phyloP scores from a whole-genome alignment of 2,888 invertebrate genomes.

The Mechanitis mazaeus region DNA sequence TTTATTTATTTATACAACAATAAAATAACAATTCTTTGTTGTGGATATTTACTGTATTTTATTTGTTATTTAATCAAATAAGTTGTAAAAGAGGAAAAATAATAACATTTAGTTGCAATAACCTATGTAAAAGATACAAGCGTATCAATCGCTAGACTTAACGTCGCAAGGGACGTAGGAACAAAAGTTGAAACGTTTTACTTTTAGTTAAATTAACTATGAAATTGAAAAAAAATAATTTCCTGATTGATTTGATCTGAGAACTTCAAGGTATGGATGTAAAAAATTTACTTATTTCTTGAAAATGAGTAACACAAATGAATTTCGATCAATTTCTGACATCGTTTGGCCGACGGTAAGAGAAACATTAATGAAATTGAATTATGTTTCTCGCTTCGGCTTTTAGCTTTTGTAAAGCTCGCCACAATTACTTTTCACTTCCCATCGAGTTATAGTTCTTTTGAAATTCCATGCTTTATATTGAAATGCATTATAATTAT shows the following conservation, averaged over 20 bases:
- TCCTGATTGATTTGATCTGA: background rate
- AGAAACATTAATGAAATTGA: conserved; percentile 39
- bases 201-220: background rate
- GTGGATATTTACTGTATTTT: too few species aligned
- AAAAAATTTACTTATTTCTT: conserved; percentile 12
- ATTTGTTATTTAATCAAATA: too few species aligned
- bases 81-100: too few species aligned
- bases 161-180: too few species aligned
- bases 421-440: conserved; percentile 11
- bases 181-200: background rate
- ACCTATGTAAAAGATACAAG: too few species aligned
- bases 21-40: too few species aligned
- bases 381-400: conserved; percentile 42
- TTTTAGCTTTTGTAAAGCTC: conserved; percentile 17
- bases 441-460: conserved; percentile 3
- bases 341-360: conserved; percentile 17
- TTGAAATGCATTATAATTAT: conserved; percentile 5
- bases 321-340: conserved; percentile 22
- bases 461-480: background rate
- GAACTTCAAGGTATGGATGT: background rate
- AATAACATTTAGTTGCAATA: too few species aligned
- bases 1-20: too few species aligned
- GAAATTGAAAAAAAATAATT: background rate
- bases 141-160: too few species aligned
- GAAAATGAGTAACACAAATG: conserved; percentile 7